Conservation (phyloP, 2,113 vertebrate genomes). For the Scytalopus superciliaris region DNA sequence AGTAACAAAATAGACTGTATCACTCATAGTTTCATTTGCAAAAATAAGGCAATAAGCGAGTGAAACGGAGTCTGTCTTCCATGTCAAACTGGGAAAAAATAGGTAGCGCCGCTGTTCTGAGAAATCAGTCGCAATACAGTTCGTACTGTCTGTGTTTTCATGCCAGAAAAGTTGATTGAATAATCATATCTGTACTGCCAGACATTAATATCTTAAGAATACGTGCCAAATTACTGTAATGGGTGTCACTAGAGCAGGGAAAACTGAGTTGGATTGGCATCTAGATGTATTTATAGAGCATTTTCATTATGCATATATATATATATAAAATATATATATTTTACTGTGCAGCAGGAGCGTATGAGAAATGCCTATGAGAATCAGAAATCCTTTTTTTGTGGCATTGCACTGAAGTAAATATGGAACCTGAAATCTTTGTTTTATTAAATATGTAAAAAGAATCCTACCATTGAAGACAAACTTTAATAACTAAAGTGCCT, state of each 20-base stretch:
- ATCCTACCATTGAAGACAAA: neutral
- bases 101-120: neutral
- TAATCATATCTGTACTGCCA: neutral
- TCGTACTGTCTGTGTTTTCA: neutral
- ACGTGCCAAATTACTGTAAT: neutral
- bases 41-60: neutral
- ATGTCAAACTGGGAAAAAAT: accelerated
- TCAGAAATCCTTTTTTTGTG: neutral
- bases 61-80: neutral
- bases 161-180: neutral
- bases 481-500: neutral
- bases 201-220: neutral
- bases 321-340: too few relatives aligned
- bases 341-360: neutral
- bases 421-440: neutral
- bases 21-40: neutral
- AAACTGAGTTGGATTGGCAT: neutral
- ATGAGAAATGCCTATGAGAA: neutral
- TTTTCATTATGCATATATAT: neutral
- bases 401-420: neutral
- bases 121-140: neutral
- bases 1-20: neutral
- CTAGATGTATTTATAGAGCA: neutral
- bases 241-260: neutral
- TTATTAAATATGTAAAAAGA: neutral